Base-by-base conservation (phyloP, 2,888 invertebrate species). In the Cartodere bifasciata region DNA sequence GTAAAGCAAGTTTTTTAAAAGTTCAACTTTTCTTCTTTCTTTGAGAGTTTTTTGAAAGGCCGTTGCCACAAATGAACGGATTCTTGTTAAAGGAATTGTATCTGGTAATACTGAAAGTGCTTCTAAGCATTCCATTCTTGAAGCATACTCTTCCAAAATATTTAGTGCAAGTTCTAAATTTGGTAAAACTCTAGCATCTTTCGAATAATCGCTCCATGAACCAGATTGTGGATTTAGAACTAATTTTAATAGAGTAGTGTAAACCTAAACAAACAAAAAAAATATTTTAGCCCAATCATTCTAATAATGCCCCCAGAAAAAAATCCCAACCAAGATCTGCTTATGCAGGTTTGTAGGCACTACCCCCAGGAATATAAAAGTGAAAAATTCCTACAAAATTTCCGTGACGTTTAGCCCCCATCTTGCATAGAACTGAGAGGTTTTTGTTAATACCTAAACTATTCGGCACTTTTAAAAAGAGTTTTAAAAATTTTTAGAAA, bases 91-190 rank as follows among this genome's bases (percentile, higher is more conserved):
- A 1, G 79, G 78, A 35, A 92, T 79, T 12, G 70, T 69, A 46
- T 85, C 75, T 0, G 95, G 91, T 32, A 97, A 60, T 39, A 85
- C 73, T 41, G 81, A 67, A 30, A 91, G 56, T 0, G 79, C 81
- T 61, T 82, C 78, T 6, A 80, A 58, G 0, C 91, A 85, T 46
- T 90, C 78, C 46, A 95, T 84, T 57, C 80, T 77, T 6, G 74
- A 70, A 0, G 91, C 86, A 57, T 91, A 79, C 42, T 80, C 75
- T 47, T 88, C 82, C 20, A 97, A 62, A 32, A 97, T 64, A 40
- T 70, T 64, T 4, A 95, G 62, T 4, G 90, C 88, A 31, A 79
- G 73, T 45, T 82, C 76, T 22, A 85, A 58, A 56, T 94, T 84
- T 0, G 85, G 78, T 28, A 72, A 67, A 0, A 73, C 58, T 44